These are phyloP conservation scores for Crocallis elinguaria DNA, from an alignment of 2,888 invertebrate species.

Conservation along the genomic window DNA sequence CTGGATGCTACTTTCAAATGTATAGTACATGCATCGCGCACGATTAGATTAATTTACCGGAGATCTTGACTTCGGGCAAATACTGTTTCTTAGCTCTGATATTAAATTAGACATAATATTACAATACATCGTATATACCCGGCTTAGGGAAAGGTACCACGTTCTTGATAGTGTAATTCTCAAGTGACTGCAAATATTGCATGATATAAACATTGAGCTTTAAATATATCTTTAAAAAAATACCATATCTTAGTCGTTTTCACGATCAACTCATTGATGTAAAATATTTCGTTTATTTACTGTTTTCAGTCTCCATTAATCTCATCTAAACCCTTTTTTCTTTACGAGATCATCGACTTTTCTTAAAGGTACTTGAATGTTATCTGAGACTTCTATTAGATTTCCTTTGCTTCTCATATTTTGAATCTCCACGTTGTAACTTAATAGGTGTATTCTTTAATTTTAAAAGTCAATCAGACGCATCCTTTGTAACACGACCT, in stretches of 20 bases:
- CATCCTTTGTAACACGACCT: slow-evolving; percentile 62
- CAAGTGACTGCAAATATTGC: background rate
- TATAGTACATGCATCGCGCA: slow-evolving; percentile 10
- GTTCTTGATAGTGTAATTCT: background rate
- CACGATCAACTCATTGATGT: too few species aligned
- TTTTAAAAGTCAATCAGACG: slow-evolving; percentile 56
- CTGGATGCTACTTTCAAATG: slow-evolving; percentile 27
- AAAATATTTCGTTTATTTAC: background rate
- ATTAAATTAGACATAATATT: slow-evolving; percentile 7
- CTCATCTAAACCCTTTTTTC: background rate
- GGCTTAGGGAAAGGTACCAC: background rate
- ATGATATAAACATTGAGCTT: background rate
- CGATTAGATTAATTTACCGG: slow-evolving; percentile 49
- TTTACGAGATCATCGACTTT: background rate
- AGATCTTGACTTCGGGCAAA: slow-evolving; percentile 9
- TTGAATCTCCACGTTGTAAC: slow-evolving; percentile 31
- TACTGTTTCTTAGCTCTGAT: slow-evolving; percentile 12
- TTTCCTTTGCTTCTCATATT: slow-evolving; percentile 10
- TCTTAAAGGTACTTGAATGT: background rate
- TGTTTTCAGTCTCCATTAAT: background rate
- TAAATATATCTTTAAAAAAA: background rate
- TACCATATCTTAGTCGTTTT: too few species aligned
- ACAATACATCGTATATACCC: background rate
- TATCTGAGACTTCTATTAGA: background rate
- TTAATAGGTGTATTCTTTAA: slow-evolving; percentile 51